Evolutionary conservation across 2,113 vertebrate species (phyloP).

Genomic region (Apistogramma diplotaenia): DNA sequence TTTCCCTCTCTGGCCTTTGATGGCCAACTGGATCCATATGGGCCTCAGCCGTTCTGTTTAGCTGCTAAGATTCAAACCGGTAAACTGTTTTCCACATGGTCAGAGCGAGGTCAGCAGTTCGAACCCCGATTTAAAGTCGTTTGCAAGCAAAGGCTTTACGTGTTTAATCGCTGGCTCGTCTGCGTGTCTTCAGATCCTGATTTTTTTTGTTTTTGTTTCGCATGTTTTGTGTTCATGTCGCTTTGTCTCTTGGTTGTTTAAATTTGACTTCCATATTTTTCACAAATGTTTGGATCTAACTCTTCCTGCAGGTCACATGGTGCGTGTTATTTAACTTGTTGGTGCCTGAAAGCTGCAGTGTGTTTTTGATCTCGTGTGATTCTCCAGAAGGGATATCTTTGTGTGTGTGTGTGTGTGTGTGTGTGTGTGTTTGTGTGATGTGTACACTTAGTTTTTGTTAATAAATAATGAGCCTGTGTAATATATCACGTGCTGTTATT

Average conservation of each 20-base stretch:
- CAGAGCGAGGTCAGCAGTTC: constrained; percentile 14
- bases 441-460: too few species aligned
- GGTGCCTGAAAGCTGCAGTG: neutral
- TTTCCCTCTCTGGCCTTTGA: constrained; percentile 57
- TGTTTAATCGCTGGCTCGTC: constrained; percentile 16
- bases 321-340: constrained; percentile 4
- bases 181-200: neutral
- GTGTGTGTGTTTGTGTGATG: too few species aligned
- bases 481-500: too few species aligned
- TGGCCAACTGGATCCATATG: constrained; percentile 64
- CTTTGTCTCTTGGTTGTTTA: constrained; percentile 30
- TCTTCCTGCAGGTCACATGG: constrained; percentile 23
- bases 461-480: too few species aligned
- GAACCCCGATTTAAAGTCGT: constrained; percentile 21
- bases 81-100: constrained; percentile 60
- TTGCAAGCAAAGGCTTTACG: constrained; percentile 4
- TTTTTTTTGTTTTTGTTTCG: neutral
- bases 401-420: too few species aligned
- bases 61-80: constrained; percentile 33
- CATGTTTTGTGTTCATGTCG: constrained; percentile 5
- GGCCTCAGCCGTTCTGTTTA: constrained; percentile 19
- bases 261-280: constrained; percentile 34
- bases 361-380: constrained; percentile 8
- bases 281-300: constrained; percentile 45
- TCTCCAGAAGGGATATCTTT: neutral